Base-by-base conservation (phyloP, 2,113 vertebrate genomes). In the Numida meleagris region DNA sequence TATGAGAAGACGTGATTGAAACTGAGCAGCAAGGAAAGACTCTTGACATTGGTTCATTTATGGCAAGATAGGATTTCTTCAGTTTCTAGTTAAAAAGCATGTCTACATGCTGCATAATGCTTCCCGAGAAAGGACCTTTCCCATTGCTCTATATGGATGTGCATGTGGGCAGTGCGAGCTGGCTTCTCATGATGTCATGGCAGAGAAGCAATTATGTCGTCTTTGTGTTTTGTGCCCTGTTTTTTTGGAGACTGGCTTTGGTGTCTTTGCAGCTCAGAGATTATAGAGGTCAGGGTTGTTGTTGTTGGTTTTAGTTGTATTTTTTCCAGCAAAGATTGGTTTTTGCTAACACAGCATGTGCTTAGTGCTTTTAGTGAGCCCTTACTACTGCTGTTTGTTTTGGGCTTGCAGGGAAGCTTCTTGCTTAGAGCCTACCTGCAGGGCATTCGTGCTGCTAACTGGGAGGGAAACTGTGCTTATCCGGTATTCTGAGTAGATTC, bases 81-180 rank as follows among this genome's bases (percentile, higher is more conserved):
- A 12, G 33, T 59, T 63, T 14, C 14, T 73, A 7, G 12, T 48
- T 4, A 55, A 38, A 43, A 3, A 59, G 19, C 7, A 6, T 6
- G 1, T 27, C 0, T 1, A 1, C 27, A 8, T n/a, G 4, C 21
- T 81, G 11, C 19, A 72, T 31, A 9, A 14, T 31, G 5, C 21
- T 29, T n/a, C 2, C 0, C 27, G 48, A 14, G 12, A 42, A 67
- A 48, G 14, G 13, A 20, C n/a, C 10, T 72, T 81, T 72, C 6
- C 23, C 36, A 9, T 31, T 19, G 25, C 21, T 77, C 7, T 18
- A 0, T 27, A 1, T 0, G 0, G 15, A 46, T 38, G 25, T n/a
- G 71, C 11, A 5, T 31, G 17, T 71, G 48, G n/a, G 21, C 63
- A 14, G n/a, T 36, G 29, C 34, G 33, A 67, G 43, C 55, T 82